Evolutionary conservation across 2,113 vertebrate genomes (phyloP).

Genomic region (Varanus komodoensis): DNA sequence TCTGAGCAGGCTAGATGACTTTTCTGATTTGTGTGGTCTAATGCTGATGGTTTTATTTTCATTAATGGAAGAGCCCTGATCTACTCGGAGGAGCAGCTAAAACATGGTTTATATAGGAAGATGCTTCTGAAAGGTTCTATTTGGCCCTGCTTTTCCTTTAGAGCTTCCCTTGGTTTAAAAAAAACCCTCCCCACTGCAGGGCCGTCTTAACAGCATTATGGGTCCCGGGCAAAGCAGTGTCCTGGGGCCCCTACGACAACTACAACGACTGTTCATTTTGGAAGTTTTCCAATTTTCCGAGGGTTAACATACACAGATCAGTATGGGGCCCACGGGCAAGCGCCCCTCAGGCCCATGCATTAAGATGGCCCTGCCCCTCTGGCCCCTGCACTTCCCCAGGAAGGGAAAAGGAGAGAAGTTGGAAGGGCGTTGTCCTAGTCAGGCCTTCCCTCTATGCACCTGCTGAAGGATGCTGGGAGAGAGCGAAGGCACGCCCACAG

Average conservation of each 20-base stretch:
- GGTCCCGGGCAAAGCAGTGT: no score
- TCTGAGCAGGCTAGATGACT: neutral
- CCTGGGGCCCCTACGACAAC: no score
- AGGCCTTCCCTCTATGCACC: neutral
- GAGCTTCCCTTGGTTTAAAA: neutral
- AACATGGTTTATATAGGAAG: neutral
- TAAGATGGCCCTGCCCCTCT: no score
- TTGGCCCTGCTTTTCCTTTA: neutral
- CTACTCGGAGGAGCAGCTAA: neutral
- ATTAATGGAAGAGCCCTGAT: neutral
- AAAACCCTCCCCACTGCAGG: no score
- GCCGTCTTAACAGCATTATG: no score
- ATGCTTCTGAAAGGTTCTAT: neutral
- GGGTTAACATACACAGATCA: no score
- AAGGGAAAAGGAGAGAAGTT: neutral
- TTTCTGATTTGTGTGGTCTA: slow-evolving; percentile 1
- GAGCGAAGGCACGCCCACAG: neutral
- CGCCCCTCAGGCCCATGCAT: no score
- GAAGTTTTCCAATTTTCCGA: no score
- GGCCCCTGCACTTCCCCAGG: neutral
- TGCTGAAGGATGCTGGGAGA: neutral
- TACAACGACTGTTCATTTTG: no score
- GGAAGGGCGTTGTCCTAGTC: neutral
- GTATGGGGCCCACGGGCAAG: no score
- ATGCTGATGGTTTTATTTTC: neutral